Evolutionary conservation across 2,797 vertebrate species (phyloP), one percentile per base, ranked within the genome.

Genomic region (Gadopsis bispinosus): DNA sequence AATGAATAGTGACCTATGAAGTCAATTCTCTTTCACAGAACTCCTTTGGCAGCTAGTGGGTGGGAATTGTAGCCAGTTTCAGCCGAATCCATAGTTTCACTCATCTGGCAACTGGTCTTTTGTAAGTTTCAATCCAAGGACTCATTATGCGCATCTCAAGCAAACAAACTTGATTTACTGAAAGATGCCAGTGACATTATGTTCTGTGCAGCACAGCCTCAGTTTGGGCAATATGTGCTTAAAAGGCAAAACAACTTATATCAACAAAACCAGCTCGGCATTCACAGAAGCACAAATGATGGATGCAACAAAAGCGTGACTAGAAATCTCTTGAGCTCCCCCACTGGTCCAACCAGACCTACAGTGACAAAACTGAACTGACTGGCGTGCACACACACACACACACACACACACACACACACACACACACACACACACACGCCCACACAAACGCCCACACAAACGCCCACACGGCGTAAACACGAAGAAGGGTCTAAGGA

Each of bases 1-100:
- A 91, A 91, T 89, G 58, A 91, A 92, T 60, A 77, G 69, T 86
- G 87, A 87, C 89, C 88, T 59, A 22, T 31, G 56, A 69, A 69
- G 72, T 76, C 69, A 63, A 80, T 84, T 79, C 37, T 63, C 62
- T 86, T 74, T 71, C 71, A 26, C 69, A 74, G 45, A 76, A 75
- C 62, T 69, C 62, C 56, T 77, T 20, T 20, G 41, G 63, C 65
- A 45, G 77, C 70, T 55, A 39, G 73, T 19, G 35, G 51, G 51
- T 53, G 56, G 54, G 48, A 62, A 76, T 69, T 43, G 43, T 19
- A 29, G 69, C 50, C 53, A 37, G 31, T 84, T 82, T 77, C 45
- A 47, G 50, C 45, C 20, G 59, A 72, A 80, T 70, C 73, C 39
- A 81, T 33, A 51, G 33, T 73, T 78, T 81, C n/a, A 29, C 43